Evolutionary conservation across 1,140 invertebrate species (phyloP).

Genomic region (Papilio aristodemus): DNA sequence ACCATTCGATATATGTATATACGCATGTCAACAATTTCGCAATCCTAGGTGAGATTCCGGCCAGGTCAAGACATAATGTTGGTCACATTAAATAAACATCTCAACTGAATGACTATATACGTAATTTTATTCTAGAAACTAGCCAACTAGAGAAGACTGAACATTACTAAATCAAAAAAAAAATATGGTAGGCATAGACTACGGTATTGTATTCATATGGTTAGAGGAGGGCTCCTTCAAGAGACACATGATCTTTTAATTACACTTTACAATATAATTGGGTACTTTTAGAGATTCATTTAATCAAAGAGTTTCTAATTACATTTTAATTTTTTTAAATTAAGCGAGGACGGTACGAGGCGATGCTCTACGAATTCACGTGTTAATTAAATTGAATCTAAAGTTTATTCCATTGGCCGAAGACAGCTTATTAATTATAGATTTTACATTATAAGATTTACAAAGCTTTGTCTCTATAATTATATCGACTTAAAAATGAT

Average conservation of each 20-base stretch:
- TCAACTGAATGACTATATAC: slow-evolving; percentile 1
- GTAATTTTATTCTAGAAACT: neutral
- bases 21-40: neutral
- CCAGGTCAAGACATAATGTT: slow-evolving; percentile 3
- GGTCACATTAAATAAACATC: slow-evolving; percentile 4
- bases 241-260: neutral
- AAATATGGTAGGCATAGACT: too few relatives aligned
- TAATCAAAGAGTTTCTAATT: neutral
- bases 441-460: too few relatives aligned
- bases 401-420: neutral
- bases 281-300: neutral
- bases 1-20: neutral
- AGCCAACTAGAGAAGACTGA: too few relatives aligned
- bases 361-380: neutral
- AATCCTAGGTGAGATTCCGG: neutral
- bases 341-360: neutral
- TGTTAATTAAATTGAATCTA: slow-evolving; percentile 8
- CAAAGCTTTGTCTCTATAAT: too few relatives aligned
- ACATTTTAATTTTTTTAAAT: neutral
- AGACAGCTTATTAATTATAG: neutral
- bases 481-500: too few relatives aligned
- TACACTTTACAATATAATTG: neutral
- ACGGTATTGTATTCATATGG: too few relatives aligned
- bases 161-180: too few relatives aligned
- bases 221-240: too few relatives aligned